Evolutionary conservation across 2,888 invertebrate species (phyloP), one percentile per base, ranked within the genome.

Genomic region (Odontothrips loti): DNA sequence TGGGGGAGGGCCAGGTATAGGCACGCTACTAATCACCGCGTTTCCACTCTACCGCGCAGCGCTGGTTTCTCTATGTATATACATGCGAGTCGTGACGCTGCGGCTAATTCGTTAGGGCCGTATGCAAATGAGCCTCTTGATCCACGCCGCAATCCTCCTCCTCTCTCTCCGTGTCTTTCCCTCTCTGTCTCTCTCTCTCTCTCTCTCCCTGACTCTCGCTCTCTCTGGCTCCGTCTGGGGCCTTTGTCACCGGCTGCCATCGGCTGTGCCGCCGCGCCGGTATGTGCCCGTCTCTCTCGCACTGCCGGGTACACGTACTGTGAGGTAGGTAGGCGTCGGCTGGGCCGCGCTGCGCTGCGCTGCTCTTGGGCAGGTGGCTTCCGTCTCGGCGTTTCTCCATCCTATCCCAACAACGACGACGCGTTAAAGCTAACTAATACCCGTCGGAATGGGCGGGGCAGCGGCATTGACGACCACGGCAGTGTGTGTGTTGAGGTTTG

Each of bases 171-270:
- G 80, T 27, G 10, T 75, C 27, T 75, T 27, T 58, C 58, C 12
- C 9, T 75, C 68, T 75, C 23, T 8, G 3, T 75, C 27, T 43
- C 6, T 58, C 58, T 58, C 34, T 58, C 58, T 58, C n/a, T 11
- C 20, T 58, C 58, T 11, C 58, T 17, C 51, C 1, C 15, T 51
- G 51, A 15, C 12, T 1, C 48, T 48, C 48, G 48, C 15, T 17
- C 9, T 51, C 51, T 6, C 51, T n/a, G 63, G 51, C 81, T 79
- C 81, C 81, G 81, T 81, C 80, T 79, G 80, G 80, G 75, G 81
- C 80, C 75, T 79, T 78, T 68, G 78, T 81, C 75, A 58, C 48
- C 23, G 34, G 80, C 80, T 17, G 68, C 75, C 79, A 29, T 79
- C 48, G n/a, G 51, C 34, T 43, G 34, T 43, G 78, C 34, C 79